Base-by-base conservation (phyloP, 2,888 invertebrate genomes). In the Synergus laeviventris region DNA sequence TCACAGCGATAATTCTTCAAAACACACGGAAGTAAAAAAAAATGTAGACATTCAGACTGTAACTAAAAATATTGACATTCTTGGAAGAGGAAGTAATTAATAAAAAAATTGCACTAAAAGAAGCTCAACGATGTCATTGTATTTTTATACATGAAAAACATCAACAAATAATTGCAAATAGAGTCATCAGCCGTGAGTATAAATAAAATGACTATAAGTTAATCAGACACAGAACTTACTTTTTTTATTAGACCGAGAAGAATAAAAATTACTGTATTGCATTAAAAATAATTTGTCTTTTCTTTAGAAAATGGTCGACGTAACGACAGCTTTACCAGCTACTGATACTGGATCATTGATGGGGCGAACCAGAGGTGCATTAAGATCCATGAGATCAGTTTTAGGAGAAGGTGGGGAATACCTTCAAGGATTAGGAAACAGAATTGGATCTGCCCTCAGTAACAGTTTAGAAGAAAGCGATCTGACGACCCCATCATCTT, bases 381-480 rank as follows among this genome's bases (percentile, higher is more conserved):
- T 91, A 45, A 89, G 86, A 75, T 90, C 91, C 24, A 88, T 91
- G 85, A 85, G 88, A 74, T 89, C 91, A 24, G 91, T 87, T 49
- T 81, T 91, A 54, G 91, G 90, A 24, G 91, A 87, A 24, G 88
- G 90, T 45, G 88, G 90, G n/a, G 91, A 91, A 78, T 91, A 91
- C 80, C 87, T 91, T 1, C 91, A 91, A 76, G 91, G 89, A 64
- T 82, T 91, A 38, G 87, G 91, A 66, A 91, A 83, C 64, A 86
- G 88, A 81, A 88, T 91, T 82, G 90, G 90, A 49, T 89, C 90
- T 31, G 91, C 88, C 39, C 80, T 91, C 59, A 90, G 90, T 78
- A 91, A 86, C 79, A 91, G 91, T 80, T 85, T 90, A 74, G 91
- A 91, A 79, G 91, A 91, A 76, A 91, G 87, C 74, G 90, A 90